Evolutionary conservation across 2,797 vertebrate species (phyloP).

Genomic region (Lutjanus campechanus): DNA sequence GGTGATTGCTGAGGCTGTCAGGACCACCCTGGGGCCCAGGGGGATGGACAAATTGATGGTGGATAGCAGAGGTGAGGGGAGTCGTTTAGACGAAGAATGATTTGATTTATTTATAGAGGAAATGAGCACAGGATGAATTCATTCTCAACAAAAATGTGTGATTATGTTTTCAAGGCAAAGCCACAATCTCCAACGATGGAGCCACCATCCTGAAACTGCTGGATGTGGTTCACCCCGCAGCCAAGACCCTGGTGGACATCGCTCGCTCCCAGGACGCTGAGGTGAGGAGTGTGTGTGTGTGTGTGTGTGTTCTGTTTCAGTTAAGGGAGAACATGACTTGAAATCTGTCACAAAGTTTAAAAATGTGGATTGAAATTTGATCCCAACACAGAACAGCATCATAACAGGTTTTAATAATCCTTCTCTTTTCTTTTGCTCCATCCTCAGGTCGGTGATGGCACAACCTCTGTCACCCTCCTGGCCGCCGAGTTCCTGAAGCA

Average conservation of each 20-base stretch:
- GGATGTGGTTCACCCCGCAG: conserved; percentile 96
- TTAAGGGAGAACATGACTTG: not conserved
- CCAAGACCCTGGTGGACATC: conserved; percentile 97
- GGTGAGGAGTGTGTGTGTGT: conserved; percentile 78
- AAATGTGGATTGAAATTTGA: not conserved
- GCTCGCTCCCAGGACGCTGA: conserved; percentile 98
- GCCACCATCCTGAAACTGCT: conserved; percentile 98
- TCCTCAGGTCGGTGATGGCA: conserved; percentile 94
- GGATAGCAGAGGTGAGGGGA: conserved; percentile 88
- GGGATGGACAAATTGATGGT: conserved; percentile 99
- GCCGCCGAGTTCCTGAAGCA: conserved; percentile 98
- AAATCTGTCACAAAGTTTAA: not conserved
- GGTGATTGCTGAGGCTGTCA: conserved; percentile 95
- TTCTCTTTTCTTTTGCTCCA: not conserved
- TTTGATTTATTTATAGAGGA: not conserved
- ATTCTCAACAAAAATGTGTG: not conserved
- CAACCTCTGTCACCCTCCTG: conserved; percentile 96
- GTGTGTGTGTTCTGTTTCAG: not conserved
- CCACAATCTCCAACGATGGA: conserved; percentile 98
- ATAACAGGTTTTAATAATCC: not conserved
- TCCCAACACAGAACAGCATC: not conserved
- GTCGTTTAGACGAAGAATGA: too few species aligned
- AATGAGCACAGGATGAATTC: not conserved
- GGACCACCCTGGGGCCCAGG: conserved; percentile 96
- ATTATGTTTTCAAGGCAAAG: conserved; percentile 88